Evolutionary conservation across 2,113 vertebrate species (phyloP), one percentile per base, ranked within the genome.

Genomic region (Ardeotis arabs): DNA sequence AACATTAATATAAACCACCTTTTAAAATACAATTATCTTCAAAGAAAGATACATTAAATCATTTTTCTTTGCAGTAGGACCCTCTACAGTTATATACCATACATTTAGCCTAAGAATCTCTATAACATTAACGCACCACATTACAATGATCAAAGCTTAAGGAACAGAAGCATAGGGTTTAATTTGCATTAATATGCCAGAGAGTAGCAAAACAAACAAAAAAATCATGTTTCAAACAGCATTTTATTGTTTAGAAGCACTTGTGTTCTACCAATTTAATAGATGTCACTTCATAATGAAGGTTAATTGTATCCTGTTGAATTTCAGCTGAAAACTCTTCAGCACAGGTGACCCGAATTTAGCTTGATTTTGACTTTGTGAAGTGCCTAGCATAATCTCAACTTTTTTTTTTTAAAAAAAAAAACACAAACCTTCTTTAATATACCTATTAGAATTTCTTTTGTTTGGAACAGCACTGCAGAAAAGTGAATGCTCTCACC

Each of bases 301-400:
- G 1, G 5, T 49, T 90, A 85, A 95, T 77, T 86, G 75, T 70
- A 91, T 76, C 85, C 60, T 82, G 44, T 53, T 93, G 84, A 94
- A 87, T 84, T 95, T 84, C 62, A 73, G 41, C 37, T 89, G 80
- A 95, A 93, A 70, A 91, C 72, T 72, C 89, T 89, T 95, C 76
- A 95, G 84, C n/a, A 62, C 56, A 95, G 44, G 59, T 79, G 81
- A 84, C 21, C 47, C 80, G 64, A 89, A 92, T 84, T 87, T 83
- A 84, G 86, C 29, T 95, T 75, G 73, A 87, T 84, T 78, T 74
- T 67, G 45, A 88, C 69, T 90, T 47, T 4, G 6, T 68, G n/a
- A 92, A 83, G 76, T 67, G 1, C 33, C 33, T 89, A 80, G 23
- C 16, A 59, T 22, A 74, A 90, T 74, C 64, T 44, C 31, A 84